Base-by-base conservation (phyloP, 2,113 vertebrate species). In the Cyphomyrus discorhynchus region DNA sequence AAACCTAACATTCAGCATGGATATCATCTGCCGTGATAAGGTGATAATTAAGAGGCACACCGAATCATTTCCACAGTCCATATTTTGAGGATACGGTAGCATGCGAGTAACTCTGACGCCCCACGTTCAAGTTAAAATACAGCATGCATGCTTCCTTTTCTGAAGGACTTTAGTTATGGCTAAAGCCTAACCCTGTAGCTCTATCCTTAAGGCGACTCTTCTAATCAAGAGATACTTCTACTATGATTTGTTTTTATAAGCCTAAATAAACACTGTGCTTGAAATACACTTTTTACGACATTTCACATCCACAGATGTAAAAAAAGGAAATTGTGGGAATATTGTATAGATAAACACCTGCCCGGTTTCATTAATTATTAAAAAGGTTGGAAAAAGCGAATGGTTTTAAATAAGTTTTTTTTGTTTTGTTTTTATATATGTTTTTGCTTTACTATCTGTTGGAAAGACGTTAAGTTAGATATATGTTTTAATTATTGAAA, bases 251-350 rank as follows among this genome's bases (percentile, higher is more conserved):
- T 15, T 15, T 35, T 77, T 7, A 77, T 39, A 39, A 39, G 13
- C 13, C 70, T 5, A 74, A 15, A 74, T 17, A 35, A 74, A 74
- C 27, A 74, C 27, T 74, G 66, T 2, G 13, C 27, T 31, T 74
- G 52, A 35, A 31, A 74, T 35, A 35, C 13, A 35, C 9, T 15
- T 11, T 39, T 39, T 35, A 77, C 8, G 15, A 77, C 74, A 80
- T 80, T 42, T 80, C 5, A 11, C 74, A 39, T 39, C 13, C 35
- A 77, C 35, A 77, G 66, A 35, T 35, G 31, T 3, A 47, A 19
- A 82, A 83, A 46, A 24, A 45, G 82, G 42, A 47, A 84, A 47
- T 84, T n/a, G 82, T 84, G 82, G 82, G 82, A 84, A 84, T 24
- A 47, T 24, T 13, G 50, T 56, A 84, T 19, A 27, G 21, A 89